A percentile compares a stretch with the other conserved stretches of the same genome.
Conservation (phyloP, 2,888 invertebrate genomes). For the Teleogryllus oceanicus region DNA sequence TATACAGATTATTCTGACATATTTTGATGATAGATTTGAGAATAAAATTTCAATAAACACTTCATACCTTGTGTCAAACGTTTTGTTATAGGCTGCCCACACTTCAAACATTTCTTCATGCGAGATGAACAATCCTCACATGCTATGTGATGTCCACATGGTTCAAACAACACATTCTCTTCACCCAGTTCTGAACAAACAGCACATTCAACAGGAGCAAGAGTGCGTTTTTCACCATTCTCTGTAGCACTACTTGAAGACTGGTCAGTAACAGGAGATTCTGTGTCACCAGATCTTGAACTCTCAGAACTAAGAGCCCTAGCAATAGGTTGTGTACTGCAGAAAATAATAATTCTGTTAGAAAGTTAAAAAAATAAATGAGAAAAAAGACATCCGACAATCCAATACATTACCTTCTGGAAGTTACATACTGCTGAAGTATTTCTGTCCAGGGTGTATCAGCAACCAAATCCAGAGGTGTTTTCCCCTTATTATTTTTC, state of each 20-base stretch:
- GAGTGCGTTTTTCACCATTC: conserved; percentile 23
- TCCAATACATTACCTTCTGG: conserved; percentile 29
- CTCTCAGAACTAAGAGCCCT: conserved; percentile 3
- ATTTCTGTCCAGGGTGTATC: conserved; percentile 54
- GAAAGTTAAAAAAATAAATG: no score
- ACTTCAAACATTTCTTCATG: conserved; percentile 73
- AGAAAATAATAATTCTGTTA: neutral
- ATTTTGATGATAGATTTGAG: neutral
- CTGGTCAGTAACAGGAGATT: conserved; percentile 10
- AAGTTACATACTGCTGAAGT: conserved; percentile 47
- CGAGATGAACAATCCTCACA: conserved; percentile 72
- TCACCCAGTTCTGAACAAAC: conserved; percentile 65
- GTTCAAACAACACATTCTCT: conserved; percentile 63
- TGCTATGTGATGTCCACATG: conserved; percentile 70
- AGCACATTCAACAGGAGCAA: conserved; percentile 59
- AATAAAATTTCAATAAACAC: neutral
- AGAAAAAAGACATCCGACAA: neutral
- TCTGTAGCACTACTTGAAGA: conserved; percentile 1
- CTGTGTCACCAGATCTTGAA: neutral
- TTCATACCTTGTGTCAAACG: conserved; percentile 51
- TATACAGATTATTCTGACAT: no score
- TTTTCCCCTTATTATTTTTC: conserved; percentile 64
- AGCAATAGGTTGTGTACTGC: neutral
- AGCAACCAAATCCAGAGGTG: conserved; percentile 65
- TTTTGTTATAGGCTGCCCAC: conserved; percentile 59